A percentile compares a stretch with the other conserved stretches of the same genome.
Conservation (phyloP, 2,113 vertebrate genomes). For the Bagarius yarrelli region DNA sequence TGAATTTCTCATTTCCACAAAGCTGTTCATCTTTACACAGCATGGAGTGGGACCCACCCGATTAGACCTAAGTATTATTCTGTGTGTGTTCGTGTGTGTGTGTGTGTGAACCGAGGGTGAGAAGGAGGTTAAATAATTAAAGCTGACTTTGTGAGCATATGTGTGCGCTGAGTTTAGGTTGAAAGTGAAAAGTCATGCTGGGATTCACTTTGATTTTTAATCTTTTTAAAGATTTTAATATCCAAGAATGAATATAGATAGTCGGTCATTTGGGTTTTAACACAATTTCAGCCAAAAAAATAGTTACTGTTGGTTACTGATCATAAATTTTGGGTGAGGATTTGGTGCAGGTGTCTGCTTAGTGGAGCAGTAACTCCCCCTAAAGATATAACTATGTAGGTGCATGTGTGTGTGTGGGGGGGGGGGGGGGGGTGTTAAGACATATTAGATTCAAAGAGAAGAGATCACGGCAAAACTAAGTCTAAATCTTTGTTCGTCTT, state of each 20-base stretch:
- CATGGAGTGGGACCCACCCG: constrained; percentile 47
- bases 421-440: neutral
- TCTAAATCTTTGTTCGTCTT: constrained; percentile 20
- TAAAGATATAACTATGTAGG: constrained; percentile 4
- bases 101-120: neutral
- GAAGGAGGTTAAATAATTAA: constrained; percentile 14
- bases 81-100: constrained; percentile 11
- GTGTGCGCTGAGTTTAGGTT: neutral
- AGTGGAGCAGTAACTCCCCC: constrained; percentile 19
- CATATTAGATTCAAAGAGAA: constrained; percentile 41
- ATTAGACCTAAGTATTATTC: constrained; percentile 56
- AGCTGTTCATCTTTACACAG: constrained; percentile 52
- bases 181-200: neutral
- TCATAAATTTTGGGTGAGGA: neutral
- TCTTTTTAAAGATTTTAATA: neutral
- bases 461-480: constrained; percentile 49
- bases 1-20: constrained; percentile 57
- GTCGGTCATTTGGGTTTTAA: neutral
- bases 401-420: constrained; percentile 23
- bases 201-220: neutral
- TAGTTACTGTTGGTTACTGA: neutral
- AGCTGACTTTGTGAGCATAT: neutral
- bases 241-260: neutral
- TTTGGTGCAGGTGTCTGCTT: neutral
- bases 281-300: neutral